Evolutionary conservation across 2,888 invertebrate species (phyloP), one percentile per base, ranked within the genome.

Genomic region (Urechis unicinctus): DNA sequence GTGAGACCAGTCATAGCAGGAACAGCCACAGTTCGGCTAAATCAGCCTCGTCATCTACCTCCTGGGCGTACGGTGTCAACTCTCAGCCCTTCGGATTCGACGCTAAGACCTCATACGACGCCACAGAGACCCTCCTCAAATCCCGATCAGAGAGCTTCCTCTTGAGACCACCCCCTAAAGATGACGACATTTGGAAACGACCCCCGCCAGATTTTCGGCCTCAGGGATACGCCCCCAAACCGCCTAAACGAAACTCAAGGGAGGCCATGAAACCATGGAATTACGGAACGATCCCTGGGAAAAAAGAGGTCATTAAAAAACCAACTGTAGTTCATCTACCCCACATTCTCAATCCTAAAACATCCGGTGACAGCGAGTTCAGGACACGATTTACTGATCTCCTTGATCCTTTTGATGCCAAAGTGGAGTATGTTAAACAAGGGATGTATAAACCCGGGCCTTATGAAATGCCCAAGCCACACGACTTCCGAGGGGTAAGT

Each of bases 191-290:
- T 6, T 74, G 74, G 75, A 70, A 67, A 53, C 57, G 70, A 44
- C 71, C 69, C 25, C 72, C 74, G 0, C 75, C 75, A 6, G 74
- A 75, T 55, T 73, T 75, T 60, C 59, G 73, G 42, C 67, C 67
- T n/a, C 61, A 68, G 50, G 53, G 58, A 22, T 74, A 66, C 54
- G 70, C 67, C 3, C 74, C 74, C 5, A 64, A 66, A 42, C 75
- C 75, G 1, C 73, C 74, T 1, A 72, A 72, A 57, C 60, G 75
- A 3, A 75, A 75, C 61, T 65, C 71, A 1, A 57, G 66, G 6
- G 74, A 72, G 26, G 69, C 56, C n/a, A 69, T 72, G 65, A 57
- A 66, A 55, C 75, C 75, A 2, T 74, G 73, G 73, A 58, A 62
- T n/a, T 75, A 72, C 57, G 71, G 70, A 25, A 70, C 69, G 17